A percentile compares a stretch with the other conserved stretches of the same genome.
Evolutionary conservation across 2,888 invertebrate species (phyloP).

Genomic region (Cenopis cana): DNA sequence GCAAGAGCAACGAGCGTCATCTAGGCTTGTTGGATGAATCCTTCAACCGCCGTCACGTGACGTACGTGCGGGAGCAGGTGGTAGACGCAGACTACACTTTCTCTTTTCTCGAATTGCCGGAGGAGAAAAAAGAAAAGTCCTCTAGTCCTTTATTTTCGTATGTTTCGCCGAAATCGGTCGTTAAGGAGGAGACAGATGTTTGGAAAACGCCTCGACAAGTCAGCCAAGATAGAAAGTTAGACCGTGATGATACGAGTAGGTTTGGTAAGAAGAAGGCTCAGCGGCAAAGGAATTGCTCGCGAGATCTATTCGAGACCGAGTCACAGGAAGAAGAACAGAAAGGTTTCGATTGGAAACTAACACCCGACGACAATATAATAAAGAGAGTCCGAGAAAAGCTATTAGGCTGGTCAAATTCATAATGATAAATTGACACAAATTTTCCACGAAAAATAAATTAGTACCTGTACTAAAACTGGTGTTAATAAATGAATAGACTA

Average conservation of each 20-base stretch:
- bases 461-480: conserved; percentile 2
- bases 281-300: conserved; percentile 63
- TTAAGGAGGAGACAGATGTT: conserved; percentile 55
- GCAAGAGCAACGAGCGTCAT: conserved; percentile 53
- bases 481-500: conserved; percentile 23
- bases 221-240: conserved; percentile 48
- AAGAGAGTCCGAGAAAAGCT: conserved; percentile 70
- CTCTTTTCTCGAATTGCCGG: conserved; percentile 68
- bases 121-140: conserved; percentile 59
- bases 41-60: conserved; percentile 60
- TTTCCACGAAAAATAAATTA: conserved; percentile 11
- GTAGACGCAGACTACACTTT: conserved; percentile 73
- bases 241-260: conserved; percentile 41
- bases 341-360: conserved; percentile 68
- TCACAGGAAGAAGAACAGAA: conserved; percentile 67
- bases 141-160: conserved; percentile 77
- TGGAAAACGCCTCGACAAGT: conserved; percentile 66
- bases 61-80: conserved; percentile 70
- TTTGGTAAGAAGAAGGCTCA: conserved; percentile 51
- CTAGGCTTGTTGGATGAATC: conserved; percentile 51
- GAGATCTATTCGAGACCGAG: conserved; percentile 75
- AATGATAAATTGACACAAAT: conserved; percentile 46
- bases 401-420: conserved; percentile 71
- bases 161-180: conserved; percentile 63
- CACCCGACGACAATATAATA: conserved; percentile 70